Evolutionary conservation across 2,113 vertebrate species (phyloP).

Genomic region (Noctilio leporinus): DNA sequence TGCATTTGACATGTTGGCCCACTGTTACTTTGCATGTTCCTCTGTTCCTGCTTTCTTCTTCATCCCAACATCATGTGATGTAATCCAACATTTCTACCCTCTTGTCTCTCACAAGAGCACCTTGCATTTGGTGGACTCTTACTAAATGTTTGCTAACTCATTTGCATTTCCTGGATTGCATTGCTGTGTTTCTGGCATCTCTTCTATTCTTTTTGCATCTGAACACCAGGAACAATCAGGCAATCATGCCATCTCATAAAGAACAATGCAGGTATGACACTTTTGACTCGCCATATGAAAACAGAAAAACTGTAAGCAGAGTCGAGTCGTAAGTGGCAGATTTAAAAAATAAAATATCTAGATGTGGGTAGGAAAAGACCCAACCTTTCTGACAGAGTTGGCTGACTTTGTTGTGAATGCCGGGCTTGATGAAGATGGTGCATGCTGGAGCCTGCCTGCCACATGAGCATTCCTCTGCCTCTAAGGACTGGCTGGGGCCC

Average conservation of each 20-base stretch:
- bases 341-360: not conserved
- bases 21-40: slow-evolving; percentile 9
- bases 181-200: slow-evolving; percentile 1
- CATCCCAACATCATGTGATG: not conserved
- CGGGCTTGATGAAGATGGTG: not conserved
- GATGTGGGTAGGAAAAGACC: fast-evolving
- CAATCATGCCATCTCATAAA: not conserved
- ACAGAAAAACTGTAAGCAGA: not conserved
- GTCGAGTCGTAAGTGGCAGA: not conserved
- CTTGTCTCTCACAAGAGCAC: not conserved
- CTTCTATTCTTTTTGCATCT: slow-evolving; percentile 5
- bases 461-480: not conserved
- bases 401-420: not conserved
- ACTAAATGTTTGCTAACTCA: slow-evolving; percentile 13
- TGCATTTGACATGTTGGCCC: not conserved
- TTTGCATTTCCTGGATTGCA: not conserved
- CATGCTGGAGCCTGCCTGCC: not conserved
- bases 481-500: not conserved
- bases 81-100: not conserved
- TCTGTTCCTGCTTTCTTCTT: not conserved
- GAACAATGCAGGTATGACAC: not conserved
- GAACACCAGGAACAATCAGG: slow-evolving; percentile 12
- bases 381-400: not conserved
- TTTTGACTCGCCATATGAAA: slow-evolving; percentile 43
- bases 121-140: slow-evolving; percentile 9